Evolutionary conservation across 1,140 invertebrate species (phyloP).

Genomic region (Limonius californicus): DNA sequence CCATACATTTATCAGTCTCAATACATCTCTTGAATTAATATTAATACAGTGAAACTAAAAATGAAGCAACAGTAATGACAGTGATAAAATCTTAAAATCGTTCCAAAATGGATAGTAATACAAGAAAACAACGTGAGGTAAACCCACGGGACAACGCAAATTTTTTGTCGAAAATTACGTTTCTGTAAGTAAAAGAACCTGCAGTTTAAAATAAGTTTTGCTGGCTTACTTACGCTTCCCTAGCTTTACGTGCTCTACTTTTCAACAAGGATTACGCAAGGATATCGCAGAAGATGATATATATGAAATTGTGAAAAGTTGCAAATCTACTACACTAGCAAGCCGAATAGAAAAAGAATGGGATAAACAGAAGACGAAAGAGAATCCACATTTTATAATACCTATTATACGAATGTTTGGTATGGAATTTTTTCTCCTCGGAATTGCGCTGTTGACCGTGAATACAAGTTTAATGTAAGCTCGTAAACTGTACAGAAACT

Average conservation of each 20-base stretch:
- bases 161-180: conserved; percentile 28
- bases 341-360: conserved; percentile 35
- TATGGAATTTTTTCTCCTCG: neutral
- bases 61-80: no score
- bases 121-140: conserved; percentile 22
- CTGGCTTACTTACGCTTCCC: neutral
- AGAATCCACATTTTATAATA: conserved; percentile 51
- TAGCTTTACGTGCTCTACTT: conserved; percentile 6
- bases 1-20: no score
- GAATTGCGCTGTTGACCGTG: neutral
- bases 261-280: conserved; percentile 13
- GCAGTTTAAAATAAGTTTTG: no score
- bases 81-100: no score
- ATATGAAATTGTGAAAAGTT: conserved; percentile 35
- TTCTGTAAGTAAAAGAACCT: conserved; percentile 34
- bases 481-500: no score
- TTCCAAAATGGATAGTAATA: no score
- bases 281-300: conserved; percentile 47
- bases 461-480: no score
- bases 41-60: no score
- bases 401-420: conserved; percentile 36
- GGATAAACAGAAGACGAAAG: conserved; percentile 37
- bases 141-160: conserved; percentile 29
- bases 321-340: conserved; percentile 31
- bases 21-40: no score